phyloP scores from a whole-genome alignment of 2,888 invertebrate genomes.

The Allygus modestus region DNA sequence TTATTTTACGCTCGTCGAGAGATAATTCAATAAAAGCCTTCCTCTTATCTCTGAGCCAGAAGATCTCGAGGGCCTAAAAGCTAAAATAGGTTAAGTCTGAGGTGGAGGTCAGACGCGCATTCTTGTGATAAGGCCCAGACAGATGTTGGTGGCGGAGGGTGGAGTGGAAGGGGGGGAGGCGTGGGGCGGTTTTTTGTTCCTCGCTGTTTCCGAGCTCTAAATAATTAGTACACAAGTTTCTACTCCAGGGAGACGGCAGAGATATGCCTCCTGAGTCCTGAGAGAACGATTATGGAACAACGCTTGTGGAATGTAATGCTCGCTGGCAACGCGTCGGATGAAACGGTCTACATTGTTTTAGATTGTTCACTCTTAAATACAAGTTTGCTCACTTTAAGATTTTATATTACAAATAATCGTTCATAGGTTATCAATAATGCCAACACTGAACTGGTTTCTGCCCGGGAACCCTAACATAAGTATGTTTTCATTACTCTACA shows the following conservation, averaged over 20 bases:
- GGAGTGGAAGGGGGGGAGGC: constrained; percentile 2
- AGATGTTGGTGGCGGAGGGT: constrained; percentile 1
- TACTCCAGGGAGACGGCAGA: constrained; percentile 30
- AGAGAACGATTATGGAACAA: constrained; percentile 1
- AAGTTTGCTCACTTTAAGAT: too few relatives aligned
- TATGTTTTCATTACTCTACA: too few relatives aligned
- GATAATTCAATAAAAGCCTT: constrained; percentile 57
- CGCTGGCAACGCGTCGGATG: neutral
- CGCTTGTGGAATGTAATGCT: constrained; percentile 25
- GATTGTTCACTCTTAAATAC: too few relatives aligned
- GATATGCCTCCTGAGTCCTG: constrained; percentile 11
- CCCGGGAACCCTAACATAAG: too few relatives aligned
- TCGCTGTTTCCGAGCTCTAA: constrained; percentile 45
- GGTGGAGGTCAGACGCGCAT: constrained; percentile 35
- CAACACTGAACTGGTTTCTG: too few relatives aligned
- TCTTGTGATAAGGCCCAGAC: constrained; percentile 50
- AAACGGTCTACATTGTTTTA: too few relatives aligned
- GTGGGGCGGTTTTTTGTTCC: constrained; percentile 37
- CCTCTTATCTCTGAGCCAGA: constrained; percentile 32
- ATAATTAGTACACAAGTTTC: constrained; percentile 60
- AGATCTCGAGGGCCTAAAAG: constrained; percentile 53
- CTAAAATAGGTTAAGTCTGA: constrained; percentile 54
- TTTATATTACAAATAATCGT: too few relatives aligned
- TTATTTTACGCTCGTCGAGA: constrained; percentile 49
- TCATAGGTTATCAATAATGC: too few relatives aligned